phyloP scores from a whole-genome alignment of 2,797 vertebrate genomes.

The Leptatherina wallacei region DNA sequence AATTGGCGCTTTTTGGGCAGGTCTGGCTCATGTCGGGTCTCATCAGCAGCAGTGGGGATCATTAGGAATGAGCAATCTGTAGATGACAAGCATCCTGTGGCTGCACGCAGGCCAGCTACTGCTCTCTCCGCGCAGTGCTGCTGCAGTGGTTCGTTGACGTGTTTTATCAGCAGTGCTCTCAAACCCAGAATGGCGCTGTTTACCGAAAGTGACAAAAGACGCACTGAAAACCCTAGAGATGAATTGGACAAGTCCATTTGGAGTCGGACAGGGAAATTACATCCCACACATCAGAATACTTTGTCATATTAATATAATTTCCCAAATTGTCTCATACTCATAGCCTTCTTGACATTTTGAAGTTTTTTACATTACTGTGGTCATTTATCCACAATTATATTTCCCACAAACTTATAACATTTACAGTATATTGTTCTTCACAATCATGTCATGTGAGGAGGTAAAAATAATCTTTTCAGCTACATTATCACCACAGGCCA shows the following conservation, averaged over 20 bases:
- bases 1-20: conserved; percentile 63
- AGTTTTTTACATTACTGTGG: not conserved
- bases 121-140: conserved; percentile 25
- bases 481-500: not conserved
- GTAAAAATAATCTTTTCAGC: not conserved
- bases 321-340: not conserved
- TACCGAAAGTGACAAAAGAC: conserved; percentile 20
- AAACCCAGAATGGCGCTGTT: conserved; percentile 53
- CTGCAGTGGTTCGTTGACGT: conserved; percentile 36
- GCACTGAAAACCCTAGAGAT: conserved; percentile 4
- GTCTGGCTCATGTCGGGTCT: conserved; percentile 55
- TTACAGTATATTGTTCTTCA: not conserved
- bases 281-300: not conserved
- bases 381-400: not conserved
- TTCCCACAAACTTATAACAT: not conserved
- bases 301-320: not conserved
- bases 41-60: conserved; percentile 64
- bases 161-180: conserved; percentile 29
- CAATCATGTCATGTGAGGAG: not conserved
- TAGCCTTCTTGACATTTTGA: not conserved
- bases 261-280: not conserved
- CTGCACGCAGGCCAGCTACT: conserved; percentile 39
- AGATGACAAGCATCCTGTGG: conserved; percentile 38
- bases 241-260: conserved; percentile 10
- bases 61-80: conserved; percentile 59